phyloP scores from a whole-genome alignment of 1,140 invertebrate genomes.

The Microplitis mediator region DNA sequence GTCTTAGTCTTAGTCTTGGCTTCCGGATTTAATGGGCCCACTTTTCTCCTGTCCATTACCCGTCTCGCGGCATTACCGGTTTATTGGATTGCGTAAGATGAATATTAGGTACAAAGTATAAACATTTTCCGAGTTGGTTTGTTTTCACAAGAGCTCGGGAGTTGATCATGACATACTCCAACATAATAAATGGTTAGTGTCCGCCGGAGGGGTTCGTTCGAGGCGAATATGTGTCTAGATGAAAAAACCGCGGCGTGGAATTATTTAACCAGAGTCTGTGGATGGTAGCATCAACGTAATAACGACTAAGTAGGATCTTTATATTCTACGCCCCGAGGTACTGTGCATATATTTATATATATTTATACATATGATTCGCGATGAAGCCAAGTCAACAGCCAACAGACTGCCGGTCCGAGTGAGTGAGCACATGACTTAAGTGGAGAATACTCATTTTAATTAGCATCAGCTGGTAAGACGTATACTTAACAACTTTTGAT shows the following conservation, averaged over 20 bases:
- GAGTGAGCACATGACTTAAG: conserved; percentile 24
- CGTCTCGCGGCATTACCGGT: no score
- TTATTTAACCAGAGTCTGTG: conserved; percentile 45
- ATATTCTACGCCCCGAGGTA: conserved; percentile 58
- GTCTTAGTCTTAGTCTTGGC: no score
- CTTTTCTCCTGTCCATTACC: no score
- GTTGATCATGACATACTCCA: no score
- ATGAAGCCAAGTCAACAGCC: not conserved
- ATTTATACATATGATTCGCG: conserved; percentile 10
- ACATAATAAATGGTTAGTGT: no score
- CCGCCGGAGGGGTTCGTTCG: no score
- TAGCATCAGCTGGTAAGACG: conserved; percentile 61
- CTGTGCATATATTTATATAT: conserved; percentile 15
- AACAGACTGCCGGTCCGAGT: conserved; percentile 5
- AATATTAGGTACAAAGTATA: no score
- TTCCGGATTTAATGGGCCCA: no score
- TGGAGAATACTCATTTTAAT: conserved; percentile 55
- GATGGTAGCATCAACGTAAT: conserved; percentile 55
- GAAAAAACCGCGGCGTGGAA: conserved; percentile 52
- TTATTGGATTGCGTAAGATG: no score
- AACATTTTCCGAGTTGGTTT: no score
- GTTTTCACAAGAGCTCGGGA: no score
- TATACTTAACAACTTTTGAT: conserved; percentile 58
- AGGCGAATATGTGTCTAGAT: no score
- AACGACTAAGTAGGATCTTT: conserved; percentile 63